phyloP scores from a whole-genome alignment of 1,140 invertebrate genomes.

The Heliconius hewitsoni region DNA sequence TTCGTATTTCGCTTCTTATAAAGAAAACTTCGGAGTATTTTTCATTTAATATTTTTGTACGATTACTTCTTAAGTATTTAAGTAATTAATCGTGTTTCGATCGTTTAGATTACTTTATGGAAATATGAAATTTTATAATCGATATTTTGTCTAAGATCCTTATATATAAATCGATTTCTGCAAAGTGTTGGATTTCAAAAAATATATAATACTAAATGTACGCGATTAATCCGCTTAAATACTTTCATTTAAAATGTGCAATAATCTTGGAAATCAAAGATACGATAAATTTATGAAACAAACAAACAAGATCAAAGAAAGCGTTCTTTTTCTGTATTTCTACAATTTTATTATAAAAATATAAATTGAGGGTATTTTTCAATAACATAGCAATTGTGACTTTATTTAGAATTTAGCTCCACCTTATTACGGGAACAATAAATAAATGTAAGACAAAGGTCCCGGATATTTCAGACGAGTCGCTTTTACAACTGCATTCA shows the following conservation, averaged over 20 bases:
- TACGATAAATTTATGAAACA: too few relatives aligned
- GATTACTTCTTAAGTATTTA: conserved; percentile 1
- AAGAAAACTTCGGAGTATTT: not conserved
- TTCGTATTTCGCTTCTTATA: not conserved
- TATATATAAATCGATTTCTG: too few relatives aligned
- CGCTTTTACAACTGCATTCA: conserved; percentile 75
- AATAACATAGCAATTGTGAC: conserved; percentile 26
- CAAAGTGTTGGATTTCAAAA: too few relatives aligned
- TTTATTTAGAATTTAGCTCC: conserved; percentile 19
- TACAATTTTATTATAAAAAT: not conserved
- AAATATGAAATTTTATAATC: too few relatives aligned
- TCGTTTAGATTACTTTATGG: too few relatives aligned
- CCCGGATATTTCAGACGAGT: conserved; percentile 58
- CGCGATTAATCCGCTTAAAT: too few relatives aligned
- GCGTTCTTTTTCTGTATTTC: not conserved
- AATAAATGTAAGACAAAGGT: conserved; percentile 59
- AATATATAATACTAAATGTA: too few relatives aligned
- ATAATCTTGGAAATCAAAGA: too few relatives aligned
- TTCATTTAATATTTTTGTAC: conserved; percentile 2
- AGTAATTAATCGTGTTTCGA: not conserved
- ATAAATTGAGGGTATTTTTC: conserved; percentile 26
- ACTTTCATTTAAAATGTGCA: too few relatives aligned
- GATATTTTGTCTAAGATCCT: too few relatives aligned
- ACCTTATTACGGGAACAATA: conserved; percentile 40
- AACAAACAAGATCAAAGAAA: too few relatives aligned